Evolutionary conservation across 2,888 invertebrate genomes (phyloP), one percentile per base, ranked within the genome.

Genomic region (Antheraea yamamai): DNA sequence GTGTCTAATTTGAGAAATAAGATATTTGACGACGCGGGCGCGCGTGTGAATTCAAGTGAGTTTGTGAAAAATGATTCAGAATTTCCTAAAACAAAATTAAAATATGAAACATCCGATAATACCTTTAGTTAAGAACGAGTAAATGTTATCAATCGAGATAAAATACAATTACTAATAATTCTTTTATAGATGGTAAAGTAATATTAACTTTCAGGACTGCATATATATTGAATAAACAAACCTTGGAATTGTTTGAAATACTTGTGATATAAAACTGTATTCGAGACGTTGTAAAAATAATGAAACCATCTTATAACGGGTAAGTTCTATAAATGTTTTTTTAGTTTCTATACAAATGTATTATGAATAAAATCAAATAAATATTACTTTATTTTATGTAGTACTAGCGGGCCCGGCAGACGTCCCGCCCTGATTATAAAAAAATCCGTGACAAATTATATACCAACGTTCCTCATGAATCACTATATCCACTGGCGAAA

Each of bases 221-320:
- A 61, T 61, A 39, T 58, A 10, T 77, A 77, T 74, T 73, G 74
- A 78, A 76, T 82, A 87, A 88, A 89, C 85, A 89, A 85, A 86
- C 88, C 88, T 89, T 89, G 90, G 84, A 80, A 79, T 75, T 76
- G 74, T 79, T 61, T 75, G 68, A 76, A 77, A 75, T 77, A 55
- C 74, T 68, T 72, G 74, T 64, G 72, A 14, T 47, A 76, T 77
- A 74, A 77, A 76, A 78, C 79, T 47, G 77, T 78, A 61, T 51
- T 73, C 70, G 55, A 78, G 77, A 51, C 61, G 70, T 73, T 77
- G 52, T 52, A 76, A 71, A 79, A 81, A 86, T 79, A 81, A 89
- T 89, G 89, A 85, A 85, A 78, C 80, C 86, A 51, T 77, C 75
- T 39, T 78, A 77, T 61, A 88, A 86, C 83, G 83, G 84, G 89